phyloP scores from a whole-genome alignment of 2,888 invertebrate species.

The Girardia tigrina region DNA sequence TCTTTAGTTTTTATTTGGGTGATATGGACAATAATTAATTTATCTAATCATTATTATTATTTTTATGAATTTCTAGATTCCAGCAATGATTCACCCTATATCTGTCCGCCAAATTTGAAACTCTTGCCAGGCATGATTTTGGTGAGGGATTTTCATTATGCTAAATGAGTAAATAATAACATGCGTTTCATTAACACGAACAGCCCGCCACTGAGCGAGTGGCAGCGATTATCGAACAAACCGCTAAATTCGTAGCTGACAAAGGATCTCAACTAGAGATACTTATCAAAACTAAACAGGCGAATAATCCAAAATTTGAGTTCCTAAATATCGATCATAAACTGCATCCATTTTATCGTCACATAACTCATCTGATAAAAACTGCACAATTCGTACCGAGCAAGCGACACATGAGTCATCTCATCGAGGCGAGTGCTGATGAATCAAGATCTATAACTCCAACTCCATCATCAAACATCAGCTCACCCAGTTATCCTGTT shows the following conservation, averaged over 20 bases:
- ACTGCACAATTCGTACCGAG: constrained; percentile 28
- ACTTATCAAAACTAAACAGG: constrained; percentile 86
- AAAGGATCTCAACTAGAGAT: constrained; percentile 98
- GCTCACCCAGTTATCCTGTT: background rate
- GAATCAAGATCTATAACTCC: background rate
- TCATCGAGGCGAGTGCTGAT: background rate
- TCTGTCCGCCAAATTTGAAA: background rate
- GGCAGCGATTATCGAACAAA: constrained; percentile 85
- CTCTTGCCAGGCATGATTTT: background rate
- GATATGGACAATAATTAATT: no score
- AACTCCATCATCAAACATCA: background rate
- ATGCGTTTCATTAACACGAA: background rate
- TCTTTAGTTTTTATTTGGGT: no score
- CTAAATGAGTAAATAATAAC: background rate
- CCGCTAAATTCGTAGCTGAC: constrained; percentile 55
- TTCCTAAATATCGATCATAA: constrained; percentile 73
- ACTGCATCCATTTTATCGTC: constrained; percentile 75
- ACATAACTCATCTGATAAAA: constrained; percentile 43
- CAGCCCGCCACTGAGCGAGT: constrained; percentile 74
- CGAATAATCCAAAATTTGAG: constrained; percentile 76
- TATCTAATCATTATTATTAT: no score
- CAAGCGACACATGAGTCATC: background rate
- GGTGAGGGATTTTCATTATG: background rate
- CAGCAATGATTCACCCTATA: background rate
- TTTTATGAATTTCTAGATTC: background rate